Evolutionary conservation across 1,140 invertebrate species (phyloP).

Genomic region (Phortica variegata): DNA sequence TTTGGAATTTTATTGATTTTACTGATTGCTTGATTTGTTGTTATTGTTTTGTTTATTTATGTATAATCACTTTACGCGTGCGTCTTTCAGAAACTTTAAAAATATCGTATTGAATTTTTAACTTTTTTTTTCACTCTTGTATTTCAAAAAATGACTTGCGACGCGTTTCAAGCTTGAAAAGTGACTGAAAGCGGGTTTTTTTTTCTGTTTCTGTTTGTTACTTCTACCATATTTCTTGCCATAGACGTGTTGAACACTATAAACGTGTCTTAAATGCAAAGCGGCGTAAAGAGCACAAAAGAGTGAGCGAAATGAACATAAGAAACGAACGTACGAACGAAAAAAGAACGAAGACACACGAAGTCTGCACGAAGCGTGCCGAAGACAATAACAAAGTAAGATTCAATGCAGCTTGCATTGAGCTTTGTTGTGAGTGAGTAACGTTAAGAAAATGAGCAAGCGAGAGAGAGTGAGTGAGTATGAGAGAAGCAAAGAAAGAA

Average conservation of each 20-base stretch:
- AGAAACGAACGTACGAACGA: not conserved
- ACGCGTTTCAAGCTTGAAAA: slow-evolving; percentile 32
- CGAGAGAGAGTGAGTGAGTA: not conserved
- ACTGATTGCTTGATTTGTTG: slow-evolving; percentile 11
- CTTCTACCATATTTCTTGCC: too few relatives aligned
- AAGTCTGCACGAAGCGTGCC: not conserved
- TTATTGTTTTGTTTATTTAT: not conserved
- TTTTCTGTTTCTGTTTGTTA: too few relatives aligned
- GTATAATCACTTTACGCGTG: too few relatives aligned
- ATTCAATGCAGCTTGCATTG: not conserved
- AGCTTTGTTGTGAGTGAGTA: slow-evolving; percentile 1
- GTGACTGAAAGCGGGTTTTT: slow-evolving; percentile 35
- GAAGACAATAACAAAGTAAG: not conserved
- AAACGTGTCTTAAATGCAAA: slow-evolving; percentile 40
- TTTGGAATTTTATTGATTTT: slow-evolving; percentile 18
- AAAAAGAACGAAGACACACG: too few relatives aligned
- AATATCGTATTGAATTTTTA: slow-evolving; percentile 3
- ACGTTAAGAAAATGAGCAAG: not conserved
- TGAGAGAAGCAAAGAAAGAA: too few relatives aligned
- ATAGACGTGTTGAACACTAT: slow-evolving; percentile 20
- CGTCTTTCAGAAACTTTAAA: too few relatives aligned
- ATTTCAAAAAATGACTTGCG: slow-evolving; percentile 16
- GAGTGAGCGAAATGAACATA: slow-evolving; percentile 1
- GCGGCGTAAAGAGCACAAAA: slow-evolving; percentile 11
- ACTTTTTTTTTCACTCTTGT: slow-evolving; percentile 20